Percentiles rank a stretch among this genome's conserved stretches.
phyloP scores from a whole-genome alignment of 2,113 vertebrate genomes.

The Oenanthe melanoleuca region DNA sequence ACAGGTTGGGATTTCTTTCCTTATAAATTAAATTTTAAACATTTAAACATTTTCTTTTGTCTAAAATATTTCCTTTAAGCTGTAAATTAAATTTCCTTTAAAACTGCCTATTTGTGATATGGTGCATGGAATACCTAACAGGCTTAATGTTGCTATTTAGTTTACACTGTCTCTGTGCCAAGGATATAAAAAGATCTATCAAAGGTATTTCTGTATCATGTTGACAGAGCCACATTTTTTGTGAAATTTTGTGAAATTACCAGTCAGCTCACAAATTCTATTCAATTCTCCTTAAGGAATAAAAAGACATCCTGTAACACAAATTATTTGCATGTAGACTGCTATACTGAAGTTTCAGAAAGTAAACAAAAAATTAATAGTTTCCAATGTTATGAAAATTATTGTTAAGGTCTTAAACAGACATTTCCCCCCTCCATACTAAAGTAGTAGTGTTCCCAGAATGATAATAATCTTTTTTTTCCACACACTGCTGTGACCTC shows the following conservation, averaged over 20 bases:
- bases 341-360: neutral
- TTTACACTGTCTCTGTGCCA: conserved; percentile 9
- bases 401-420: conserved; percentile 59
- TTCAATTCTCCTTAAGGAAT: neutral
- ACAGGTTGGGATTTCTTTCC: neutral
- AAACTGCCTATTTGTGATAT: neutral
- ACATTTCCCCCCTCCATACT: neutral
- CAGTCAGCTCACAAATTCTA: neutral
- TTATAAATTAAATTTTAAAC: neutral
- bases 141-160: neutral
- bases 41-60: neutral
- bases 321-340: neutral
- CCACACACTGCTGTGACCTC: conserved; percentile 81
- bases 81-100: neutral
- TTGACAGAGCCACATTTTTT: neutral
- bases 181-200: neutral
- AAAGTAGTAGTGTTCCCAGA: conserved; percentile 67
- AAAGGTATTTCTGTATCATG: neutral
- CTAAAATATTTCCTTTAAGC: neutral
- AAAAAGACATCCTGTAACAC: neutral
- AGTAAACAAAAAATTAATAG: neutral
- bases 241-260: neutral
- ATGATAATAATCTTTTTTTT: conserved; percentile 87
- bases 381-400: conserved; percentile 54
- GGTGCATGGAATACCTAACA: neutral